Percentiles rank a stretch among this genome's conserved stretches.
Conservation (phyloP, 2,797 vertebrate genomes). For the Coregonus suidteri region DNA sequence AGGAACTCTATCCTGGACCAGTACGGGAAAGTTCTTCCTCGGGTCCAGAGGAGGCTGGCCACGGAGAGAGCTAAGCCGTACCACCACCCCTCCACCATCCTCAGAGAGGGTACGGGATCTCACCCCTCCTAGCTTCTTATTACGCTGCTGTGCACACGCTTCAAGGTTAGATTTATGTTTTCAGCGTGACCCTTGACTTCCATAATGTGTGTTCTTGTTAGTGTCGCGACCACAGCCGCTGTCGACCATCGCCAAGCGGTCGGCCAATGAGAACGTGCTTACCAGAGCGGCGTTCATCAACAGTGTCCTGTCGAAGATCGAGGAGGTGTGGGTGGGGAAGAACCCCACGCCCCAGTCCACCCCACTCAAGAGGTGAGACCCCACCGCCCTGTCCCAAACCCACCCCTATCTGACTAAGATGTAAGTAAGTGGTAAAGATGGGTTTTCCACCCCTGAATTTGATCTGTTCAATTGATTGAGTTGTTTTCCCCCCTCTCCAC, state of each 20-base stretch:
- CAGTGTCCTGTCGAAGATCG: conserved; percentile 88
- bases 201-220: conserved; percentile 41
- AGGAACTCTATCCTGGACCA: conserved; percentile 90
- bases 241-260: conserved; percentile 84
- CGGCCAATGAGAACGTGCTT: conserved; percentile 78
- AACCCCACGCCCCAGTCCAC: conserved; percentile 67
- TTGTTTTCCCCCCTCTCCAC: conserved; percentile 14
- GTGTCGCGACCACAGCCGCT: conserved; percentile 88
- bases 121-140: neutral
- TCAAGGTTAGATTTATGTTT: no score
- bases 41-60: conserved; percentile 88
- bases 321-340: conserved; percentile 86
- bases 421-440: neutral
- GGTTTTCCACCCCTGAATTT: neutral
- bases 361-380: conserved; percentile 74
- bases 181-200: no score
- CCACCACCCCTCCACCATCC: conserved; percentile 72
- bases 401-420: neutral
- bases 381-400: no score
- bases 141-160: no score
- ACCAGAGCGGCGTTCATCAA: conserved; percentile 88
- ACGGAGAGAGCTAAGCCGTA: conserved; percentile 87
- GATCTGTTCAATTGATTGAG: neutral
- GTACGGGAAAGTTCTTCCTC: conserved; percentile 88
- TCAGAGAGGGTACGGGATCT: conserved; percentile 81